These are phyloP conservation scores for Thalpophila matura DNA, from an alignment of 2,888 invertebrate genomes.

Conservation along the genomic window DNA sequence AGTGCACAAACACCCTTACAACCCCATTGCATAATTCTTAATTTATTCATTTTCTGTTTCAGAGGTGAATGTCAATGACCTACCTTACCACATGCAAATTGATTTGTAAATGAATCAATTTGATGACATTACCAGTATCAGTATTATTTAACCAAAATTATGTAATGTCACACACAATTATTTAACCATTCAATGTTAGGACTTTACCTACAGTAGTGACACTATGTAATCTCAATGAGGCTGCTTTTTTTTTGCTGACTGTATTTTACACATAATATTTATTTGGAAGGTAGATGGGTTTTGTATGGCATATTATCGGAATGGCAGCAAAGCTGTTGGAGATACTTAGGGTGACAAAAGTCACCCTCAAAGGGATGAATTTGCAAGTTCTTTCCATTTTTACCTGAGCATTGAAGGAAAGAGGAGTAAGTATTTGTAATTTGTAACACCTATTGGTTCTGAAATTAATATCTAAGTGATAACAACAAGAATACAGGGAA, in stretches of 20 bases:
- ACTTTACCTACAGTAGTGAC: conserved; percentile 11
- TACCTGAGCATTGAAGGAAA: conserved; percentile 33
- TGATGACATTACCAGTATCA: conserved; percentile 15
- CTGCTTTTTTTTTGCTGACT: neutral
- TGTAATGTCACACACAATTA: conserved; percentile 29
- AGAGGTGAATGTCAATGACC: conserved; percentile 17
- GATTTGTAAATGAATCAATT: conserved; percentile 1
- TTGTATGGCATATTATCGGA: conserved; percentile 21
- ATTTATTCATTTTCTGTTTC: conserved; percentile 30
- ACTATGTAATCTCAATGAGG: conserved; percentile 6
- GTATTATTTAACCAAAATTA: conserved; percentile 14
- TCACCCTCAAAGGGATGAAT: no score
- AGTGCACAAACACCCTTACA: no score
- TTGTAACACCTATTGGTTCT: neutral
- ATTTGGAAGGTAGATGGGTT: conserved; percentile 23
- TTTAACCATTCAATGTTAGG: conserved; percentile 8
- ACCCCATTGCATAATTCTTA: neutral
- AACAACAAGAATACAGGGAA: conserved; percentile 47
- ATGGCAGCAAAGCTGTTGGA: conserved; percentile 7
- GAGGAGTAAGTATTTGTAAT: neutral
- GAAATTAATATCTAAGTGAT: conserved; percentile 18
- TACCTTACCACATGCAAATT: conserved; percentile 24
- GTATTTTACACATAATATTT: conserved; percentile 10
- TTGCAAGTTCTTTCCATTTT: conserved; percentile 24
- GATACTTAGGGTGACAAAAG: neutral